phyloP scores from a whole-genome alignment of 1,140 invertebrate species.

The Lanistes nyassanus region DNA sequence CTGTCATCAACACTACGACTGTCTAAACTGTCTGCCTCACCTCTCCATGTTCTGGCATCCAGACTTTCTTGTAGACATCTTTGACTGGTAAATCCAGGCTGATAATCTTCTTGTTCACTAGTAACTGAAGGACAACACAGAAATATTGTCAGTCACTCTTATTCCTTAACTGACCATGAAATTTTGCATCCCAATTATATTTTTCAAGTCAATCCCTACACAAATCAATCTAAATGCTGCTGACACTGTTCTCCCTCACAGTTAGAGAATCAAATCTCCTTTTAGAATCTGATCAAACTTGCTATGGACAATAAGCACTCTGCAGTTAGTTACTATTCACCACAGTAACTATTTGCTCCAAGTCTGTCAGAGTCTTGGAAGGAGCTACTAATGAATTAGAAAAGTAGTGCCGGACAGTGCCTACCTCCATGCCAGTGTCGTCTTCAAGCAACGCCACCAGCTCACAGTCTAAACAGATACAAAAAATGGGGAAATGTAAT shows the following conservation, averaged over 20 bases:
- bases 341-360: no score
- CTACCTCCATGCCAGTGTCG: slow-evolving; percentile 95
- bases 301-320: no score
- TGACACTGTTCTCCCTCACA: no score
- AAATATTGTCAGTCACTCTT: background rate
- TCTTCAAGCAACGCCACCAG: slow-evolving; percentile 95
- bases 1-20: background rate
- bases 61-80: slow-evolving; percentile 80
- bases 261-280: no score
- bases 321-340: no score
- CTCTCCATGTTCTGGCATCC: slow-evolving; percentile 78
- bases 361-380: no score
- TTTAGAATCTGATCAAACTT: no score
- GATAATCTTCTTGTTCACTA: slow-evolving; percentile 99
- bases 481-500: no score
- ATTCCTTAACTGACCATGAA: background rate
- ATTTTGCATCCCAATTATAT: background rate
- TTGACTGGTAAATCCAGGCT: slow-evolving; percentile 94
- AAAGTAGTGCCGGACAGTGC: background rate
- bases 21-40: slow-evolving; percentile 33
- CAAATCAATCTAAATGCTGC: no score
- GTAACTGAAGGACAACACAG: slow-evolving; percentile 68
- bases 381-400: background rate
- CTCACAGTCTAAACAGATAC: slow-evolving; percentile 82
- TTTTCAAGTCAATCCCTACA: no score